Evolutionary conservation across 2,113 vertebrate genomes (phyloP).

Genomic region (Emydocephalus ijimae): DNA sequence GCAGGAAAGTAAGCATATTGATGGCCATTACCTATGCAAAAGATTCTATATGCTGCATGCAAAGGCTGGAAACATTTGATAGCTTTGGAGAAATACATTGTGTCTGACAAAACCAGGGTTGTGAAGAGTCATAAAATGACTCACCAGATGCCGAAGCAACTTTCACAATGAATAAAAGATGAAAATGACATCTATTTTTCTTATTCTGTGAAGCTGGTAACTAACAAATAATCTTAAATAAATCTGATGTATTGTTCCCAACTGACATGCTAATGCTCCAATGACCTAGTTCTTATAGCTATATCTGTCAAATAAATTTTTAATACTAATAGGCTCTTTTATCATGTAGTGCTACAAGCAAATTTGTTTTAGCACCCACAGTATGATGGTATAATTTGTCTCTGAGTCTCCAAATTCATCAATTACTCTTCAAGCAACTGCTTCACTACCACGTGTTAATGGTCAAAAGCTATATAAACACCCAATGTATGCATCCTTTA

Average conservation of each 20-base stretch:
- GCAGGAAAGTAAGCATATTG: background rate
- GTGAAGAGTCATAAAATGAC: constrained; percentile 5
- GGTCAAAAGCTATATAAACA: background rate
- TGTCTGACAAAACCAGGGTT: constrained; percentile 5
- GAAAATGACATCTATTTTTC: constrained; percentile 17
- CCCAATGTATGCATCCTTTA: background rate
- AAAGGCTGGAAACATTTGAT: fast-evolving
- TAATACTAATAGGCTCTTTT: constrained; percentile 58
- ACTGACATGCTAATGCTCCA: constrained; percentile 41
- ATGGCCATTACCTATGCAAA: background rate
- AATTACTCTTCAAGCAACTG: constrained; percentile 31
- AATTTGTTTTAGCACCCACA: constrained; percentile 52
- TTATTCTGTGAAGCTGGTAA: constrained; percentile 25
- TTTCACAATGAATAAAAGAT: constrained; percentile 28
- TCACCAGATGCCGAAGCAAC: constrained; percentile 21
- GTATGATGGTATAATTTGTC: constrained; percentile 47
- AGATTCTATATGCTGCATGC: constrained; percentile 7
- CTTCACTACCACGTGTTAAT: constrained; percentile 27
- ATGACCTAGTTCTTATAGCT: constrained; percentile 34
- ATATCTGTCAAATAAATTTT: constrained; percentile 59
- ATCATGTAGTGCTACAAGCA: constrained; percentile 40
- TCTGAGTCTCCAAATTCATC: constrained; percentile 38
- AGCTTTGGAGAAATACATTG: background rate
- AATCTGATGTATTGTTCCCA: constrained; percentile 39
- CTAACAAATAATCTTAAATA: constrained; percentile 45